Base-by-base conservation (phyloP, 1,140 invertebrate species). In the Megathymus violae region DNA sequence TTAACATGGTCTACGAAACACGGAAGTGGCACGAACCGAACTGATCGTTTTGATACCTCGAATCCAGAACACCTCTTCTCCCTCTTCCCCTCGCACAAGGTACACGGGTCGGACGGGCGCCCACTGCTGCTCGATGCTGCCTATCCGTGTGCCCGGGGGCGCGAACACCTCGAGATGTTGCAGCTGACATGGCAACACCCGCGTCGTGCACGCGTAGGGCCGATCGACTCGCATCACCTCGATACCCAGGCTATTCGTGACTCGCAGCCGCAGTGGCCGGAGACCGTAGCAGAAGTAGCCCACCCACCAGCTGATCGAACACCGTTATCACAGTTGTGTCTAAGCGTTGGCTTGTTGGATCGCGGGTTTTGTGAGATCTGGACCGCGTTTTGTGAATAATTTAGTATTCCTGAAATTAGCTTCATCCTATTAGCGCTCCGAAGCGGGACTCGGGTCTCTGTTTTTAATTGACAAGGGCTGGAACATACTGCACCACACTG, bases 121-220 rank as follows among this genome's bases (percentile, higher is more conserved):
- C 94, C 95, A 97, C n/a, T 95, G 93, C 89, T 97, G 95, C 36
- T 93, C 91, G 7, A 97, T 91, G 0, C 85, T 93, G 0, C 96
- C 96, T 52, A 96, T 91, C 0, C 93, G 69, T 1, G 81, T 70
- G 1, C 81, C 91, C 0, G 91, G 91, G 0, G 92, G 91, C 0
- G 91, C 78, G 50, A 80, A 92, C 16, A 82, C 78, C 62, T 82
- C 58, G 19, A 82, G 51, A 4, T 40, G 25, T 38, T 89, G 86
- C 51, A 89, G 54, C 36, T 85, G 82, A 47, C 86, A 89, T 5
- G 86, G 86, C 4, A 87, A 58, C 4, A 87, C 52, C 13, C 84
- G 60, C 0, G 78, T 59, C 0, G 86, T 89, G 66, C 73, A 89
- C 6, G 81, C 77, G 67, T 74, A 89, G 0, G 84, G 82, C 0